These are phyloP conservation scores for Bujurquina vittata DNA, from an alignment of 2,113 vertebrate genomes.

Conservation along the genomic window DNA sequence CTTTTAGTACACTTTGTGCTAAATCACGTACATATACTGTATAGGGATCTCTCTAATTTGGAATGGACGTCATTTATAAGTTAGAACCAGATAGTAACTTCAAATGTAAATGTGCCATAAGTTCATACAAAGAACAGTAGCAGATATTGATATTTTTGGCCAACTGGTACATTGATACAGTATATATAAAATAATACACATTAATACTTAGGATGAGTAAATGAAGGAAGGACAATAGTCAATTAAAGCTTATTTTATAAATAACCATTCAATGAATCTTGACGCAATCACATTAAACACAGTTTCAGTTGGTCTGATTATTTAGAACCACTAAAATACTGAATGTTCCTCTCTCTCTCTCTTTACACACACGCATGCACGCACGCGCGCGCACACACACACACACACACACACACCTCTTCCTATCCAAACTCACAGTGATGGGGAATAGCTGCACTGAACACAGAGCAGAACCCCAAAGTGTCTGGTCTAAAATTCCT, in stretches of 20 bases:
- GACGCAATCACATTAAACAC: background rate
- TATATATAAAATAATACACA: background rate
- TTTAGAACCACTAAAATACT: background rate
- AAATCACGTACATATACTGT: background rate
- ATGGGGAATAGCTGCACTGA: constrained; percentile 22
- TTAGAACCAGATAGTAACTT: background rate
- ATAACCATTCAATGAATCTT: background rate
- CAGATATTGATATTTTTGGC: background rate
- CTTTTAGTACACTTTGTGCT: too few relatives aligned
- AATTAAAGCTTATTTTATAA: background rate
- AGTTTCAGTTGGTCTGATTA: background rate
- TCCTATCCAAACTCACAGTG: constrained; percentile 9
- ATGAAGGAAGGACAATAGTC: background rate
- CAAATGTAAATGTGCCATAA: background rate
- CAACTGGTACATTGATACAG: background rate
- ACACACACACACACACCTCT: background rate
- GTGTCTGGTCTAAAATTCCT: constrained; percentile 63
- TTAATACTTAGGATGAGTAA: background rate
- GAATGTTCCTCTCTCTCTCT: background rate
- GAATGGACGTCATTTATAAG: background rate
- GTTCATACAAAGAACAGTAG: background rate
- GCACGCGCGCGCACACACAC: background rate
- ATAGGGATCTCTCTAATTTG: background rate
- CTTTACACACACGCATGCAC: background rate
- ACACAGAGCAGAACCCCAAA: constrained; percentile 35